Conservation (phyloP, 2,113 vertebrate species). For the Nibea coibor region DNA sequence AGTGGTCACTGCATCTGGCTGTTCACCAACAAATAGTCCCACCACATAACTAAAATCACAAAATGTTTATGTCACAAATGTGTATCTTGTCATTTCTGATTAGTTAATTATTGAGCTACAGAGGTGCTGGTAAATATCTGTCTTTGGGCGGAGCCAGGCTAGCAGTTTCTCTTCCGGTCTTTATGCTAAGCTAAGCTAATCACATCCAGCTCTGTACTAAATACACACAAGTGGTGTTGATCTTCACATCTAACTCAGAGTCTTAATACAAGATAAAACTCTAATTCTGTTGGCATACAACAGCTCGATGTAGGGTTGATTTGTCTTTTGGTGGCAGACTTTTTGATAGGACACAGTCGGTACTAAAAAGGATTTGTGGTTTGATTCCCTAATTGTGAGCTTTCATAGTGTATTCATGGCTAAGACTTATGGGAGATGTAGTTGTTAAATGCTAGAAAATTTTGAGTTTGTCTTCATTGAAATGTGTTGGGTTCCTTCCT, state of each 20-base stretch:
- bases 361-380: neutral
- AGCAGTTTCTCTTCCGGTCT: neutral
- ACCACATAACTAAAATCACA: neutral
- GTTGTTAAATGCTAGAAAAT: neutral
- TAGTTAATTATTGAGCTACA: neutral
- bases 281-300: neutral
- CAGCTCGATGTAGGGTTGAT: too few species aligned
- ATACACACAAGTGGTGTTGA: neutral
- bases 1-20: neutral
- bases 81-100: too few species aligned
- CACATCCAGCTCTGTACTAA: neutral
- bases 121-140: neutral
- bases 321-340: too few species aligned
- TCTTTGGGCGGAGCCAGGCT: neutral
- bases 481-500: too few species aligned
- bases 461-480: neutral
- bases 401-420: neutral
- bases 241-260: neutral
- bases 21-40: neutral
- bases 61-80: too few species aligned
- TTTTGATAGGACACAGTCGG: neutral
- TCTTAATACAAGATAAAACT: neutral
- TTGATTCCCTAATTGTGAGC: neutral
- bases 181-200: slow-evolving; percentile 17
- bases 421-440: neutral